Conservation (phyloP, 2,797 vertebrate species). For the Lates japonicus region DNA sequence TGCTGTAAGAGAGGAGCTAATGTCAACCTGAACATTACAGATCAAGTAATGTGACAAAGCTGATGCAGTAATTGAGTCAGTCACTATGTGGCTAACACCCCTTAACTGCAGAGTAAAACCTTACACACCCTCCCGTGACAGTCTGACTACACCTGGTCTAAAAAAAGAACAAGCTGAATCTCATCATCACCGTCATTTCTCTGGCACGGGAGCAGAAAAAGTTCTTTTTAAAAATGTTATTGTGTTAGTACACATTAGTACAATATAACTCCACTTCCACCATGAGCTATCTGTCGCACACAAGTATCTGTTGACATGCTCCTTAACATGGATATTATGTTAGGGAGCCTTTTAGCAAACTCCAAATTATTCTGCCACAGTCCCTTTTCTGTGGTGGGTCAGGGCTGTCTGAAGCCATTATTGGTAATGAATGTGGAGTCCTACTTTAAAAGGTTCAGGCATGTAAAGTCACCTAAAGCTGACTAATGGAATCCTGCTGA, state of each 20-base stretch:
- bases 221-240: slow-evolving; percentile 82
- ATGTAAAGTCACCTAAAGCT: slow-evolving; percentile 89
- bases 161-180: slow-evolving; percentile 44
- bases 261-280: slow-evolving; percentile 83
- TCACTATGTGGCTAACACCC: slow-evolving; percentile 27
- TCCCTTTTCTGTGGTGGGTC: slow-evolving; percentile 86
- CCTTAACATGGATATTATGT: slow-evolving; percentile 91
- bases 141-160: slow-evolving; percentile 22
- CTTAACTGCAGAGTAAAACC: slow-evolving; percentile 43
- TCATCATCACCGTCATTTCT: slow-evolving; percentile 55
- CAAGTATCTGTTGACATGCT: slow-evolving; percentile 92
- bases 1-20: neutral
- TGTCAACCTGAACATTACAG: slow-evolving; percentile 2
- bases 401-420: slow-evolving; percentile 89
- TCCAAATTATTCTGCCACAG: slow-evolving; percentile 87
- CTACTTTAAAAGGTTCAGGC: slow-evolving; percentile 90
- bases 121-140: slow-evolving; percentile 13
- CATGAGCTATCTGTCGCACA: slow-evolving; percentile 83
- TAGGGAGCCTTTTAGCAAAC: slow-evolving; percentile 89
- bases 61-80: slow-evolving; percentile 26
- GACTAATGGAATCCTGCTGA: slow-evolving; percentile 90
- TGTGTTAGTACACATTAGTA: slow-evolving; percentile 83
- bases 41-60: slow-evolving; percentile 20
- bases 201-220: slow-evolving; percentile 60
- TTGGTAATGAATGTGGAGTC: slow-evolving; percentile 90